These are phyloP conservation scores for Leucophenga varia DNA, from an alignment of 1,140 invertebrate species.

Conservation along the genomic window DNA sequence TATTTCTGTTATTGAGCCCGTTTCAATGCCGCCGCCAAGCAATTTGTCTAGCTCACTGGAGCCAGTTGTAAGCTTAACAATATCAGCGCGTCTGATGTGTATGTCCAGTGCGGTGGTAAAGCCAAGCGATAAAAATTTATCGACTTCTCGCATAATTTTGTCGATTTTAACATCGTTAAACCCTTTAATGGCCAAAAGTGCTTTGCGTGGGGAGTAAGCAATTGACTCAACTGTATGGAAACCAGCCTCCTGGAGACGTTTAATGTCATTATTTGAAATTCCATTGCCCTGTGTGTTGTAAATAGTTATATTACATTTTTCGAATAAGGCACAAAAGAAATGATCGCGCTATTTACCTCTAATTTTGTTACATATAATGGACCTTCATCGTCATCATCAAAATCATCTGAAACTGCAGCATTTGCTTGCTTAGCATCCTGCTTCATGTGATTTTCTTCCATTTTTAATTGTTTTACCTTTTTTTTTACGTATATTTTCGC, in stretches of 20 bases:
- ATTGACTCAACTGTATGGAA: constrained; percentile 94
- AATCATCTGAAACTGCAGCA: too few relatives aligned
- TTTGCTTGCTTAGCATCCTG: too few relatives aligned
- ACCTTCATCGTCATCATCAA: constrained; percentile 40
- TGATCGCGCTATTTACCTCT: constrained; percentile 32
- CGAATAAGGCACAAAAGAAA: too few relatives aligned
- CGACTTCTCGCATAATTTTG: constrained; percentile 89
- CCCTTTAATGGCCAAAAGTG: constrained; percentile 88
- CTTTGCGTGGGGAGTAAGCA: constrained; percentile 92
- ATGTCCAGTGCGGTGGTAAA: constrained; percentile 97
- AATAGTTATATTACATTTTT: too few relatives aligned
- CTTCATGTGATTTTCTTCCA: too few relatives aligned
- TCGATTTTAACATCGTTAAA: constrained; percentile 98
- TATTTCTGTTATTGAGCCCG: constrained; percentile 98
- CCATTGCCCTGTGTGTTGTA: constrained; percentile 68
- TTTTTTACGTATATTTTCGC: too few relatives aligned
- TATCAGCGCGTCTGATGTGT: constrained; percentile 88
- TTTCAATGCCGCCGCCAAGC: constrained; percentile 96
- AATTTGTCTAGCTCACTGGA: constrained; percentile 93
- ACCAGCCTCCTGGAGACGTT: constrained; percentile 91
- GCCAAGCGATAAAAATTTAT: constrained; percentile 95
- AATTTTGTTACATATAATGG: constrained; percentile 36
- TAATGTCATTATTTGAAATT: constrained; percentile 86
- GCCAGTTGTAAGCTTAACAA: constrained; percentile 88
- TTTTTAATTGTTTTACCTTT: too few relatives aligned